Conservation (phyloP, 1,140 invertebrate species). For the Venustaconcha ellipsiformis region DNA sequence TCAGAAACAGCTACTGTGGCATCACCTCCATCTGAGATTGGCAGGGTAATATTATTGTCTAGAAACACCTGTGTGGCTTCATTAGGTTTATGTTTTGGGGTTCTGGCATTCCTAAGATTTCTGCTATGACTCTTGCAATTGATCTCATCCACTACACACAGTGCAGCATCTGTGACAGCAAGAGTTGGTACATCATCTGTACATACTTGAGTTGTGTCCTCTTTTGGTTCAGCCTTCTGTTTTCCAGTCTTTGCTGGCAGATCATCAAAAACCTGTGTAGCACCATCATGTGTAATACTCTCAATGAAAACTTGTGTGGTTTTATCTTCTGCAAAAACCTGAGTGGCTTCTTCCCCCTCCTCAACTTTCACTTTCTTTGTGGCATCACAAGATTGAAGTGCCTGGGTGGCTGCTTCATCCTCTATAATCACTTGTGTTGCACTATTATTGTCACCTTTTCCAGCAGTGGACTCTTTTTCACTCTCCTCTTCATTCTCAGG, state of each 20-base stretch:
- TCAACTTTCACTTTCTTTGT: neutral
- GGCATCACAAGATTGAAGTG: neutral
- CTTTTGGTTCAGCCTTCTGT: neutral
- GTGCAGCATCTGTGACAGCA: too few species aligned
- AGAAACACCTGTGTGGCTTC: neutral
- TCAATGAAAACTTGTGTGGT: neutral
- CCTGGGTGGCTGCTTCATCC: slow-evolving; percentile 3
- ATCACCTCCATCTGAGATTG: slow-evolving; percentile 3
- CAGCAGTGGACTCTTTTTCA: too few species aligned
- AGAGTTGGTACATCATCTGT: neutral
- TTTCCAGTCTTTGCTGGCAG: neutral
- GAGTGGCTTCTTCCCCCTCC: slow-evolving; percentile 19
- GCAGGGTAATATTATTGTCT: slow-evolving; percentile 6
- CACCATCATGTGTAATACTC: slow-evolving; percentile 10
- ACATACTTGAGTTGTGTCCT: slow-evolving; percentile 15
- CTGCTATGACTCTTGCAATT: too few species aligned
- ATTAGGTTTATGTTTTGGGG: neutral
- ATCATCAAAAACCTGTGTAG: slow-evolving; percentile 41
- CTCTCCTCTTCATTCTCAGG: too few species aligned
- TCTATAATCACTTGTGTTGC: slow-evolving; percentile 29
- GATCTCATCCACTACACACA: too few species aligned
- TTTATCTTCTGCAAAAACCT: slow-evolving; percentile 19
- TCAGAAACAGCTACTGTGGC: slow-evolving; percentile 13
- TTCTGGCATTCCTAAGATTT: too few species aligned
- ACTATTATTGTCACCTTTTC: slow-evolving; percentile 13